Evolutionary conservation across 2,797 vertebrate species (phyloP), one percentile per base, ranked within the genome.

Genomic region (Myoxocephalus aenaeus): DNA sequence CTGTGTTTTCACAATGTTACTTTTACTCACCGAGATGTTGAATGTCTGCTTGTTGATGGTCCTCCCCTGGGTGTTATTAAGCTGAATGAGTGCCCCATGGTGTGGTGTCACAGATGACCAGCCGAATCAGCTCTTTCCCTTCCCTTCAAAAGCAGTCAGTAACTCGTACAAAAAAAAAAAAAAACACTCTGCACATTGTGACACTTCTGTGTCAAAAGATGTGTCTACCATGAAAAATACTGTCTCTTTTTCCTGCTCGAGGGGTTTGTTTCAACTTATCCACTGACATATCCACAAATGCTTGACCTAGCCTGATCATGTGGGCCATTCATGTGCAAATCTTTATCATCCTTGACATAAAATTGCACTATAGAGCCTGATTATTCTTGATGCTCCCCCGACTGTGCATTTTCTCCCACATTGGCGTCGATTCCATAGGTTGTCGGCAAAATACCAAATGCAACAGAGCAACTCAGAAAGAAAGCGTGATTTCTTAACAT

Each of bases 401-500:
- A n/a, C n/a, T n/a, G n/a, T n/a, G n/a, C n/a, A 1, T 32, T 71
- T 58, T 59, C 8, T 67, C 18, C 34, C 22, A 65, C 56, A 15
- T 20, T 50, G 15, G 7, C 1, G 1, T 50, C 27, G 67, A 12
- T 51, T 48, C 40, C 0, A 25, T 54, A 46, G 15, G 13, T 17
- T 22, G 62, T 53, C 44, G 22, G 7, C 5, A 40, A 59, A 61
- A 59, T 56, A 32, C 15, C 40, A 44, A 57, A 65, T 59, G 32
- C 13, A 18, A 56, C n/a, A 75, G 59, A 64, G 9, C 13, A 58
- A 74, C 38, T 54, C 29, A 34, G 62, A 73, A 51, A 72, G 75
- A 42, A 70, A 66, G 61, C 56, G 70, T 64, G 80, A 83, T 87
- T 83, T 87, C 53, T 83, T 79, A 83, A 79, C 76, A 53, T 75